Evolutionary conservation across 2,113 vertebrate genomes (phyloP).

Genomic region (Gnathonemus echidnorhynchus): DNA sequence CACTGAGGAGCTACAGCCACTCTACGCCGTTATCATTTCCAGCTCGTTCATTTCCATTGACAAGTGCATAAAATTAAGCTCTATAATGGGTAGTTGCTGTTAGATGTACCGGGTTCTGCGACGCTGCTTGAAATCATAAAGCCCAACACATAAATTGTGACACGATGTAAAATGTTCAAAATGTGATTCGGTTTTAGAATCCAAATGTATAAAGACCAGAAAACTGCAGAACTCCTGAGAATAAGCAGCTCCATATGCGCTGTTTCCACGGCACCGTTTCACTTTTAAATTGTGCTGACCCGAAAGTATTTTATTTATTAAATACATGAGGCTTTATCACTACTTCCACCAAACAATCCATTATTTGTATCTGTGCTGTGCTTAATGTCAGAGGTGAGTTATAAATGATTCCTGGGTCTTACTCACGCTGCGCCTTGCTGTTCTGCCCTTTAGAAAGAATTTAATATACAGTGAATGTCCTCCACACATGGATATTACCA

Average conservation of each 20-base stretch:
- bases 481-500: background rate
- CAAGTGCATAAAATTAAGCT: constrained; percentile 19
- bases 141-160: background rate
- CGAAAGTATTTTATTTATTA: background rate
- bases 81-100: background rate
- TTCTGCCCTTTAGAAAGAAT: background rate
- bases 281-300: background rate
- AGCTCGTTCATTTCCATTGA: constrained; percentile 32
- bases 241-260: background rate
- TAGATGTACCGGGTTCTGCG: background rate
- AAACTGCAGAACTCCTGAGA: background rate
- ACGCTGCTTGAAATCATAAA: background rate
- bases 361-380: background rate
- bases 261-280: background rate
- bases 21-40: constrained; percentile 34
- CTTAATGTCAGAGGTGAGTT: background rate
- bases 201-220: background rate
- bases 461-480: background rate
- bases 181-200: background rate
- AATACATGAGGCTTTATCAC: background rate
- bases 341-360: background rate
- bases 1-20: constrained; percentile 30
- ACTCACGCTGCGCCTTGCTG: background rate
- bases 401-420: background rate
- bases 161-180: background rate